Base-by-base conservation (phyloP, 2,888 invertebrate genomes). In the Ormyrus rosae region DNA sequence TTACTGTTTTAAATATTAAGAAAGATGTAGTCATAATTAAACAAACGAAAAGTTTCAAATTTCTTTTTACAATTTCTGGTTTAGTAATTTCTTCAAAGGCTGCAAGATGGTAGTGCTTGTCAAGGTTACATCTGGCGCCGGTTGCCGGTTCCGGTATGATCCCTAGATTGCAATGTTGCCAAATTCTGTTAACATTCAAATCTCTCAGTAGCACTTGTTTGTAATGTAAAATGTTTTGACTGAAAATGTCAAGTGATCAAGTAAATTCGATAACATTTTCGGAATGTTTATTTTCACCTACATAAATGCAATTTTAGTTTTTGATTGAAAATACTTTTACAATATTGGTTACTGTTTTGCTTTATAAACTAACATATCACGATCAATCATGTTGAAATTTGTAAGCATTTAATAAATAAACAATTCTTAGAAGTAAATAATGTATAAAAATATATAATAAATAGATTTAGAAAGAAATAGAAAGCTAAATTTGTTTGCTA, bases 31-130 rank as follows among this genome's bases (percentile, higher is more conserved):
- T 34, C 46, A 64, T 56, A 61, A 10, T 19, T 6, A n/a, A 19
- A n/a, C 7, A 64, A 74, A 67, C 53, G 60, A 13, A 77, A 74
- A 78, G 56, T 78, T 81, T 81, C 65, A 72, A 81, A 81, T 78
- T 81, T 80, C 72, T 80, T 76, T 63, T 56, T 76, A 46, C 58
- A 72, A 72, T 75, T 34, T 65, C 48, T 69, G 48, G 55, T 51
- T 34, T 5, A 2, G 48, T 60, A 55, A 71, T 74, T 81, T 67
- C 11, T 8, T 48, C 5, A 46, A 50, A 61, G 51, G 34, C 65
- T 67, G 55, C 60, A 48, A 78, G 78, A 81, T 78, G 81, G 78
- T 13, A 65, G 60, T 78, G 65, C 55, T 50, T 74, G 65, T 70
- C 81, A 81, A 81, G 81, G 78, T 81, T 67, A 67, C 65, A 74